Evolutionary conservation across 2,888 invertebrate genomes (phyloP).

Genomic region (Calameuta pallipes): DNA sequence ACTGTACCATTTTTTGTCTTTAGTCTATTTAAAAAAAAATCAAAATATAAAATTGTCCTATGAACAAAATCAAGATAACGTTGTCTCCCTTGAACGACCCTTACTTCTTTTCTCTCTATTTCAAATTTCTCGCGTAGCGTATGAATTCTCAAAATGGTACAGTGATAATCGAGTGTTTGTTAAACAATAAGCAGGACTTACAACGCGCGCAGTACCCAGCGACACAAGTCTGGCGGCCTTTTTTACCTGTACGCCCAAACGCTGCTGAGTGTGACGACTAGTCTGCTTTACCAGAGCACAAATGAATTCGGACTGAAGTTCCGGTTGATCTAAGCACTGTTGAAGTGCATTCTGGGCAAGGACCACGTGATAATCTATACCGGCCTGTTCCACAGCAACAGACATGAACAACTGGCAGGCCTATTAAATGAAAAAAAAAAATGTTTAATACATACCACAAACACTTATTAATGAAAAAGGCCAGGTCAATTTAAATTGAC

Average conservation of each 20-base stretch:
- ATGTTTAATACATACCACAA: conserved; percentile 8
- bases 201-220: conserved; percentile 67
- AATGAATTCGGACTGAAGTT: conserved; percentile 93
- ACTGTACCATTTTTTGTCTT: conserved; percentile 57
- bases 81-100: neutral
- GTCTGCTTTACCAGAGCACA: conserved; percentile 94
- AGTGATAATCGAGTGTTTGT: conserved; percentile 46
- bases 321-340: conserved; percentile 88
- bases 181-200: conserved; percentile 67
- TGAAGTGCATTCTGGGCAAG: conserved; percentile 96
- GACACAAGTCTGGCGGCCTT: conserved; percentile 69
- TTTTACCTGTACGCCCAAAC: conserved; percentile 83
- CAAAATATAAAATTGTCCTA: neutral
- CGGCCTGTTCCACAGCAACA: conserved; percentile 93
- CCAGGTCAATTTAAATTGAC: neutral
- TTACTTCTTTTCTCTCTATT: neutral
- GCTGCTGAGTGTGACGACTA: conserved; percentile 85
- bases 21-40: neutral
- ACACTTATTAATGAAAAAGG: conserved; percentile 7
- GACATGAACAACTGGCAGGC: conserved; percentile 97
- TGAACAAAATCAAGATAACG: neutral
- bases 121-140: neutral
- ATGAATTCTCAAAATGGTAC: conserved; percentile 12
- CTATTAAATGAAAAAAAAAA: conserved; percentile 67
- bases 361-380: conserved; percentile 97